Percentiles rank a stretch among this genome's conserved stretches.
These are phyloP conservation scores for Eudemis profundana DNA, from an alignment of 2,888 invertebrate species.

Conservation along the genomic window DNA sequence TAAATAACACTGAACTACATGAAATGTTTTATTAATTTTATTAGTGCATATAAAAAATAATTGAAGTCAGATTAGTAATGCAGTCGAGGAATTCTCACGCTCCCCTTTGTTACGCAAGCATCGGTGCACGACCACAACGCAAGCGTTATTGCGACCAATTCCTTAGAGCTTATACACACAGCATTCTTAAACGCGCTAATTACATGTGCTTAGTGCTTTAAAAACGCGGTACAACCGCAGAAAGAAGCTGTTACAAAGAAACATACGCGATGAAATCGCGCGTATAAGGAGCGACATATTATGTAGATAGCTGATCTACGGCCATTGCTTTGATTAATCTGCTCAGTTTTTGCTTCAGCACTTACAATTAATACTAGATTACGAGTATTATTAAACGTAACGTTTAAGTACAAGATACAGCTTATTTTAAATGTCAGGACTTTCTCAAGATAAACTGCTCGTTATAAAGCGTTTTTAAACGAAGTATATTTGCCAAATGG, in stretches of 20 bases:
- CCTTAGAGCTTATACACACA: slow-evolving; percentile 3
- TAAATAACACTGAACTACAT: slow-evolving; percentile 10
- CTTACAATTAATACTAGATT: background rate
- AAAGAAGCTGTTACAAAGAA: background rate
- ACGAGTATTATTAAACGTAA: slow-evolving; percentile 20
- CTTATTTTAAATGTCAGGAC: slow-evolving; percentile 20
- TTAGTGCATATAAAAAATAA: slow-evolving; percentile 25
- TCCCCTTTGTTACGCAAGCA: slow-evolving; percentile 42
- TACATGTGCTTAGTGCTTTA: background rate
- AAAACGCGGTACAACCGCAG: background rate
- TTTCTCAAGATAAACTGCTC: slow-evolving; percentile 26
- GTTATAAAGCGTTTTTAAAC: background rate
- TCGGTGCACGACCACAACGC: slow-evolving; percentile 39
- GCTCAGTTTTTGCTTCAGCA: slow-evolving; percentile 8
- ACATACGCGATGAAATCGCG: background rate
- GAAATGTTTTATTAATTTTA: slow-evolving; percentile 32
- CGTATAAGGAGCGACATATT: background rate
- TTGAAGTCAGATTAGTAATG: slow-evolving; percentile 35
- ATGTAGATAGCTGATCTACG: background rate
- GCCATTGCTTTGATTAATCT: slow-evolving; percentile 1
- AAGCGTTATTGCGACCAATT: slow-evolving; percentile 30
- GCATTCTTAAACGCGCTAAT: slow-evolving; percentile 14
- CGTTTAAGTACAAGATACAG: slow-evolving; percentile 1
- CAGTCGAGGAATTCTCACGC: slow-evolving; percentile 37
- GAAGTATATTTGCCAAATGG: background rate